A percentile compares a stretch with the other conserved stretches of the same genome.
phyloP scores from a whole-genome alignment of 2,797 vertebrate species.

The Darevskia nairensis region DNA sequence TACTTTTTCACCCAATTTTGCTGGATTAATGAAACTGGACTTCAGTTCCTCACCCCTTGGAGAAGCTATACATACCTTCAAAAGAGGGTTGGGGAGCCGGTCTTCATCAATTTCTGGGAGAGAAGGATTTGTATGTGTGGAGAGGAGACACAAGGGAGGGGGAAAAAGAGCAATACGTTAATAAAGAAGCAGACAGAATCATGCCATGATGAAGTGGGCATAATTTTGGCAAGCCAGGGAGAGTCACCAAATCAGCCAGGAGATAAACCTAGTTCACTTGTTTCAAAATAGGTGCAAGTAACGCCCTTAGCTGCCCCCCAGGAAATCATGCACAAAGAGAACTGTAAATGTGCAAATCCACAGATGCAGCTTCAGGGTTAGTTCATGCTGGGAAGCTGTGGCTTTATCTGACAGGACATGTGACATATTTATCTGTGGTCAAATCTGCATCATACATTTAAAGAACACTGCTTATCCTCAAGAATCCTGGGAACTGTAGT shows the following conservation, averaged over 20 bases:
- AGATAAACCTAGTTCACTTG: neutral
- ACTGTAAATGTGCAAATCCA: too few relatives aligned
- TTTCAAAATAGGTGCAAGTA: neutral
- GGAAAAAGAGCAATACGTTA: neutral
- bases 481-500: too few relatives aligned
- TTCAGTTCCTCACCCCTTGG: too few relatives aligned
- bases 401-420: neutral
- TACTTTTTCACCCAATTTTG: neutral
- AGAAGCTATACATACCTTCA: conserved; percentile 83
- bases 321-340: neutral
- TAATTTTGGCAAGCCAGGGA: neutral
- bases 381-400: neutral
- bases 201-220: neutral
- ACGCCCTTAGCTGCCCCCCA: neutral
- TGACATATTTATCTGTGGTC: neutral
- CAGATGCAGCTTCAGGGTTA: neutral
- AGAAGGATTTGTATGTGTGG: neutral
- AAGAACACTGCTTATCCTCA: too few relatives aligned
- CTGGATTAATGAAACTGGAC: neutral
- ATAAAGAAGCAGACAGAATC: neutral
- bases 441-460: too few relatives aligned
- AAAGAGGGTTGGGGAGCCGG: conserved; percentile 87
- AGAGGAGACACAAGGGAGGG: neutral
- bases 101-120: conserved; percentile 91
- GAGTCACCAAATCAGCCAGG: neutral